Evolutionary conservation across 1,140 invertebrate genomes (phyloP), one percentile per base, ranked within the genome.

Genomic region (Hylaeus anthracinus): DNA sequence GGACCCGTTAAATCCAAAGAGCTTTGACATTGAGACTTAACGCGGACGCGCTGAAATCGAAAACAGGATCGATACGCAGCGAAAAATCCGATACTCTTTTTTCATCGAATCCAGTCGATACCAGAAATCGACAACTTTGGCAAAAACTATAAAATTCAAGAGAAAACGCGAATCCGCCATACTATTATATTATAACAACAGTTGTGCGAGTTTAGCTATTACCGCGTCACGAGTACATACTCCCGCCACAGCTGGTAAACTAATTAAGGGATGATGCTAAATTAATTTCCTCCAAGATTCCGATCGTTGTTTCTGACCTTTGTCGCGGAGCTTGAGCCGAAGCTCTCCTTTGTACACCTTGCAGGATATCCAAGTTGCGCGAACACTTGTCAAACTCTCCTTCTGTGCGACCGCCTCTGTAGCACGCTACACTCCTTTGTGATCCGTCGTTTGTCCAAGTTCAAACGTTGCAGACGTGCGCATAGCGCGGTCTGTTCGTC

Each of bases 221-320:
- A n/a, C 9, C 65, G 65, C 15, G 53, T 41, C 53, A 14, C 41
- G 63, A 45, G 41, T 5, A 41, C 26, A 14, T 15, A 53, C 5
- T 41, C 2, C 51, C 67, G n/a, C 37, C 39, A 10, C 14, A 43
- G 39, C 61, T 39, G 58, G 70, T 65, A 72, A 72, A 79, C 51
- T 71, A 79, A 79, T 79, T 79, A 66, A 51, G 61, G 60, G 70
- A 73, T 39, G 77, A 72, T 65, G 60, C 71, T 72, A 79, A 65
- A 79, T 79, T 79, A 79, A 79, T 79, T 73, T 79, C 71, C 61
- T 64, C 14, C 70, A 73, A 79, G 71, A 79, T 79, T 79, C 77
- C 70, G 61, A 73, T 79, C 70, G 71, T 73, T 79, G 77, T 58
- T 73, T 56, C 60, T 66, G 77, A 79, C 77, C 77, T 79, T 79